Percentiles rank a stretch among this genome's conserved stretches.
These are phyloP conservation scores for Orchesella flavescens DNA, from an alignment of 2,888 invertebrate genomes.

Conservation along the genomic window DNA sequence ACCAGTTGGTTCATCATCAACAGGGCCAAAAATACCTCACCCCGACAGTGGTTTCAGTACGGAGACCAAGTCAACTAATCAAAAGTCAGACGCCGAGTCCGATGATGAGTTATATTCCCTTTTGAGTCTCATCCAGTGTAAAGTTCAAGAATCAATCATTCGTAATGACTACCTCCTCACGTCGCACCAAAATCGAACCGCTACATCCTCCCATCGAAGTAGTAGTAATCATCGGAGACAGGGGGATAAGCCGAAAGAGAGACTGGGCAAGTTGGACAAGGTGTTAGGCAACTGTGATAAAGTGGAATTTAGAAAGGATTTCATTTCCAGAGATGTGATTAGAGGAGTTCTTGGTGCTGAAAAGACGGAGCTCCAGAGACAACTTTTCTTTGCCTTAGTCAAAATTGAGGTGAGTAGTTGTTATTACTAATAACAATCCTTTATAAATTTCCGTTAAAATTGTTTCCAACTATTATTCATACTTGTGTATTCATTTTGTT, in stretches of 20 bases:
- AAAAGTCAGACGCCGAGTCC: slow-evolving; percentile 65
- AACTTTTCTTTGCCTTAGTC: slow-evolving; percentile 68
- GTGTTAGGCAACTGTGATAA: slow-evolving; percentile 66
- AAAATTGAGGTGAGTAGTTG: slow-evolving; percentile 65
- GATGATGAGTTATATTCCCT: slow-evolving; percentile 71
- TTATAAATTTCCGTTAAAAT: slow-evolving; percentile 12
- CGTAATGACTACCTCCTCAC: slow-evolving; percentile 59
- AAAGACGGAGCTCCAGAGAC: slow-evolving; percentile 67
- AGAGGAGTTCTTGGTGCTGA: slow-evolving; percentile 60
- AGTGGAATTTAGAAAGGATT: slow-evolving; percentile 65
- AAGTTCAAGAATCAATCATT: slow-evolving; percentile 66
- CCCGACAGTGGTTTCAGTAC: slow-evolving; percentile 70
- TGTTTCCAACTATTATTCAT: too few species aligned
- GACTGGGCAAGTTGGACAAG: slow-evolving; percentile 67
- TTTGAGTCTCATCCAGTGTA: slow-evolving; percentile 70
- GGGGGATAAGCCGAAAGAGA: slow-evolving; percentile 52
- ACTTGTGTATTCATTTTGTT: slow-evolving; percentile 1
- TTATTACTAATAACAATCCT: slow-evolving; percentile 2
- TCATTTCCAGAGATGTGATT: slow-evolving; percentile 67
- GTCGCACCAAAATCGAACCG: slow-evolving; percentile 38
- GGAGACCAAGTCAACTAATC: slow-evolving; percentile 69
- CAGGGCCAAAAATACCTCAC: slow-evolving; percentile 54
- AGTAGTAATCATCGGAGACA: slow-evolving; percentile 30
- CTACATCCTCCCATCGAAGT: slow-evolving; percentile 32
- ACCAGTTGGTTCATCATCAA: background rate